Conservation (phyloP, 1,140 invertebrate genomes). For the Zaprionus lachaisei region DNA sequence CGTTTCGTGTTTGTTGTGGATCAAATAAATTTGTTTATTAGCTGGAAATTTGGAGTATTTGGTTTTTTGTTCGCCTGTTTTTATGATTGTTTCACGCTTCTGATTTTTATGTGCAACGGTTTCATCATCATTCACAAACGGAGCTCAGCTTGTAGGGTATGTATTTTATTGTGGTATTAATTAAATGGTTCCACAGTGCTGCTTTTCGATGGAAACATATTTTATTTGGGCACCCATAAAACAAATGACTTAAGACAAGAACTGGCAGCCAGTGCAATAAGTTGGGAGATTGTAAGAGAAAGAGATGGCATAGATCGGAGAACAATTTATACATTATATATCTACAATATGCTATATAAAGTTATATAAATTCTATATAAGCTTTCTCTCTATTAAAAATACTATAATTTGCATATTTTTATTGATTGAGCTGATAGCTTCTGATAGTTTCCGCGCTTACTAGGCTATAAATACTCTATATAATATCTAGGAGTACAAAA, state of each 20-base stretch:
- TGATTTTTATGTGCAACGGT: conserved; percentile 39
- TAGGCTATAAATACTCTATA: too few relatives aligned
- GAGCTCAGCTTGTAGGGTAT: background rate
- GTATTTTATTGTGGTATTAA: conserved; percentile 20
- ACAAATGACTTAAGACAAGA: conserved; percentile 55
- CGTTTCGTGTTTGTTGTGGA: background rate
- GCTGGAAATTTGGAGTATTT: conserved; percentile 57
- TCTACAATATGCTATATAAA: too few relatives aligned
- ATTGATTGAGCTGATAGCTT: too few relatives aligned
- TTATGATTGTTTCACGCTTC: conserved; percentile 54
- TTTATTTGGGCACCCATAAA: conserved; percentile 7
- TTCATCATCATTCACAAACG: conserved; percentile 24
- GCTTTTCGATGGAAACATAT: background rate
- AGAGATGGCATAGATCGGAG: too few relatives aligned
- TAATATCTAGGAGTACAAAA: too few relatives aligned
- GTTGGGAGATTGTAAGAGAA: too few relatives aligned
- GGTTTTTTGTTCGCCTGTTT: conserved; percentile 2
- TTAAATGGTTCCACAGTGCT: conserved; percentile 44
- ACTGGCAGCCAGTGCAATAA: conserved; percentile 21
- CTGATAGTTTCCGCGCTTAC: too few relatives aligned
- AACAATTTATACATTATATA: too few relatives aligned
- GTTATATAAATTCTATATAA: too few relatives aligned
- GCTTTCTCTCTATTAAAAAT: too few relatives aligned
- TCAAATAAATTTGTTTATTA: conserved; percentile 66
- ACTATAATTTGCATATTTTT: too few relatives aligned